phyloP scores from a whole-genome alignment of 2,797 vertebrate species.

The Sebastes goodei region DNA sequence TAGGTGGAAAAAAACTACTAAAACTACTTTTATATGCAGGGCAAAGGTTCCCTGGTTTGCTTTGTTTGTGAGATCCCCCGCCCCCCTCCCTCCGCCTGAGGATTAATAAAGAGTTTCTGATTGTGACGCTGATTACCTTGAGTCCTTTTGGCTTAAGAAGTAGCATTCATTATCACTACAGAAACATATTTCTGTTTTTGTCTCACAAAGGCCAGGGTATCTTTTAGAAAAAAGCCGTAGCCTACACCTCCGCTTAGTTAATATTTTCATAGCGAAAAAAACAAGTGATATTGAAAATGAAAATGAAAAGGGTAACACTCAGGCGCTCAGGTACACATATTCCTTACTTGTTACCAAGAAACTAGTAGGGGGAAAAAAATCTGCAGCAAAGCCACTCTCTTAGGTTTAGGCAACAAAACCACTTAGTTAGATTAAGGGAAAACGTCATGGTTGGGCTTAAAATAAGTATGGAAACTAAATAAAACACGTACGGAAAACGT shows the following conservation, averaged over 20 bases:
- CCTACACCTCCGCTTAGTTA: not conserved
- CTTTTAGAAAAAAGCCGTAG: not conserved
- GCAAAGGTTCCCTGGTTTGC: not conserved
- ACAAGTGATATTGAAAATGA: not conserved
- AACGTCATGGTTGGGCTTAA: too few relatives aligned
- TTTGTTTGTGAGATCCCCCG: not conserved
- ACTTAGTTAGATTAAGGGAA: too few relatives aligned
- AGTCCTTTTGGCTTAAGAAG: not conserved
- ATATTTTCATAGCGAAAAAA: not conserved
- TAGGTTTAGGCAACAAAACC: too few relatives aligned
- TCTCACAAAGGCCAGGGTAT: not conserved
- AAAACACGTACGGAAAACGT: too few relatives aligned
- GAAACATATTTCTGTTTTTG: not conserved
- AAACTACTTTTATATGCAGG: not conserved
- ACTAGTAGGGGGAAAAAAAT: not conserved
- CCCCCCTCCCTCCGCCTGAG: too few relatives aligned
- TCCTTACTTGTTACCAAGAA: not conserved
- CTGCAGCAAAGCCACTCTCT: too few relatives aligned
- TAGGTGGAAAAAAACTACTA: not conserved
- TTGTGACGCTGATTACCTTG: not conserved
- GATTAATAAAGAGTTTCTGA: not conserved
- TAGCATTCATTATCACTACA: not conserved
- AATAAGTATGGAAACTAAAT: too few relatives aligned
- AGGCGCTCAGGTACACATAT: not conserved
- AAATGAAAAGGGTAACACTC: not conserved